Evolutionary conservation across 2,888 invertebrate genomes (phyloP), one percentile per base, ranked within the genome.

Genomic region (Cheilosia impressa): DNA sequence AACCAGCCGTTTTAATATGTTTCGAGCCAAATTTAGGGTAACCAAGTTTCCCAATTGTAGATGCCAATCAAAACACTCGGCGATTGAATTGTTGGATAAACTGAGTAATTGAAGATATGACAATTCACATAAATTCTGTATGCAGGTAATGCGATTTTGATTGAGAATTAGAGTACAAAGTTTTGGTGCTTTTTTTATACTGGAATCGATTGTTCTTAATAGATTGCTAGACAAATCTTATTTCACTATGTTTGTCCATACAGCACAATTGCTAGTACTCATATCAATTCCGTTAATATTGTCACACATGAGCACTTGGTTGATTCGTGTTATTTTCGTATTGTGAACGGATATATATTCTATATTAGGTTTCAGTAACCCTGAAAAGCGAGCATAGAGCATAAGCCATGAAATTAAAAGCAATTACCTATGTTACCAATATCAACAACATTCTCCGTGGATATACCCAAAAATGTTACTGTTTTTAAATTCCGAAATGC

Each of bases 41-140:
- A 96, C 95, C 57, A 99, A 94, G 92, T 98, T 98, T 6, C 98
- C 98, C 78, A 99, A 94, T 91, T 96, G 96, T 5, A 95, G 95
- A 91, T 98, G 96, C 93, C 98, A 95, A 90, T 96, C 94, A 38
- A 95, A 94, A 87, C 97, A 95, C 4, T 94, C 91, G 0, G 93
- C 91, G 88, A 97, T 96, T 55, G 95, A 93, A 93, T 98, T 98
- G 89, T 96, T 95, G 0, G 96, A 96, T 24, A 98, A 92, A 89
- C 96, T 96, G 13, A 99, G 93, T 62, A 95, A 93, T 10, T 95
- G 94, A 31, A 99, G 92, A 75, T 96, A 94, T 68, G 97, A 96
- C 45, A 98, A 93, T 87, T 95, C 94, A 0, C 96, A 96, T 50
- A 98, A 93, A 91, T 97, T 96, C 84, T 95, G 94, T 10, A 98